Base-by-base conservation (phyloP, 1,140 invertebrate species). In the Scaptomyza graminum region DNA sequence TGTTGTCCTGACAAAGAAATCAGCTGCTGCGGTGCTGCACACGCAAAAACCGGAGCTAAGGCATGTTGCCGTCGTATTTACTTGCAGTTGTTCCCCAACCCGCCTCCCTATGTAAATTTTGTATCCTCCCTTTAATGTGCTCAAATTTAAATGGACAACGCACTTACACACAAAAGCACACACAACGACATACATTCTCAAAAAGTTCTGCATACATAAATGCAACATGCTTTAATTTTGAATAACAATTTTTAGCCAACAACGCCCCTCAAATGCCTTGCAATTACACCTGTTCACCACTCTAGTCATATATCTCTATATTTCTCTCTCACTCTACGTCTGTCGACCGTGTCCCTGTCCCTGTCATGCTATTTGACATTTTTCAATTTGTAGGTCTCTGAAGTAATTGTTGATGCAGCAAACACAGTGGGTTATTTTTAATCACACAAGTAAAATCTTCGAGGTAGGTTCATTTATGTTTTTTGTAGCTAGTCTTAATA, bases 11-110 rank as follows among this genome's bases (percentile, higher is more conserved):
- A 56, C 55, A 57, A 57, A 57, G 55, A 84, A 84, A 85, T 84
- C 82, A 87, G 82, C 82, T 85, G 82, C 65, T 83, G 80, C 70
- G 80, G 80, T 73, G 73, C 71, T 76, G 67, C 76, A 84, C 81
- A 80, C 74, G 81, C 82, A 77, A 81, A 84, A 85, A 85, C 76
- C 65, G 60, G 56, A 74, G 70, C 71, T 74, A 63, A 74, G 82
- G 74, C 74, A 85, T 78, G 69, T 75, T 28, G 77, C 70, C 63
- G 78, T 87, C 69, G 81, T 76, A 85, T 85, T 85, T 85, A 77
- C 81, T 87, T 77, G 69, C 63, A 80, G 73, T 72, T 63, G 76
- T 54, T 12, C 34, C 34, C 9, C 8, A 39, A 65, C 49, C 13
- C 25, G 47, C 62, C 50, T 18, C 13, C 39, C 50, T 60, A 67